These are phyloP conservation scores for Eristalis arbustorum DNA, from an alignment of 2,888 invertebrate genomes.

Conservation along the genomic window DNA sequence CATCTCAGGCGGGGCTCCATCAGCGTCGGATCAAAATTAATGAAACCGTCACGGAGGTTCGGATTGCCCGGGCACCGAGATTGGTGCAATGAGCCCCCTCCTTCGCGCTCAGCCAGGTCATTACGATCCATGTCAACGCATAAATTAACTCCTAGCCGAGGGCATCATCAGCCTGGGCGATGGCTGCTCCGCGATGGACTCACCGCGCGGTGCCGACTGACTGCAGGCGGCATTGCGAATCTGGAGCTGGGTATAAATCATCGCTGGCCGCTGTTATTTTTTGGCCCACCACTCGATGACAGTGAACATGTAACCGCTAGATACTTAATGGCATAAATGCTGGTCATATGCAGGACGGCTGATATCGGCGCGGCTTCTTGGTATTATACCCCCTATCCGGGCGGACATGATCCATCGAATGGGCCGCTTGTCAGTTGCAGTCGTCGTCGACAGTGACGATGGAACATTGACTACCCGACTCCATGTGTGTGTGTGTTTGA, in stretches of 20 bases:
- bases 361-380: constrained; percentile 45
- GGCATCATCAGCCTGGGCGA: constrained; percentile 42
- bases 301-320: constrained; percentile 65
- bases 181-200: constrained; percentile 47
- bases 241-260: constrained; percentile 51
- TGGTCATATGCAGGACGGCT: constrained; percentile 47
- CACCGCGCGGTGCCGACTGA: background rate
- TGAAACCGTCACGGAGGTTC: constrained; percentile 47
- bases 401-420: constrained; percentile 65
- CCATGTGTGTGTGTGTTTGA: background rate
- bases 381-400: constrained; percentile 55
- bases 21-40: constrained; percentile 54
- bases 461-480: background rate
- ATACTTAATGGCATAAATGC: constrained; percentile 70
- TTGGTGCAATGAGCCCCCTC: background rate
- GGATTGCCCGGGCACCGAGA: constrained; percentile 23
- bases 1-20: constrained; percentile 26
- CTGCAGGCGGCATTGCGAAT: constrained; percentile 23
- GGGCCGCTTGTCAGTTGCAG: constrained; percentile 54
- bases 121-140: background rate
- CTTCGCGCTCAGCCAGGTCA: background rate
- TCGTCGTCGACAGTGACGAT: background rate
- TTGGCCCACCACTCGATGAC: constrained; percentile 48
- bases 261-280: constrained; percentile 20
- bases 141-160: constrained; percentile 52